Evolutionary conservation across 1,140 invertebrate genomes (phyloP), one percentile per base, ranked within the genome.

Genomic region (Polyergus mexicanus): DNA sequence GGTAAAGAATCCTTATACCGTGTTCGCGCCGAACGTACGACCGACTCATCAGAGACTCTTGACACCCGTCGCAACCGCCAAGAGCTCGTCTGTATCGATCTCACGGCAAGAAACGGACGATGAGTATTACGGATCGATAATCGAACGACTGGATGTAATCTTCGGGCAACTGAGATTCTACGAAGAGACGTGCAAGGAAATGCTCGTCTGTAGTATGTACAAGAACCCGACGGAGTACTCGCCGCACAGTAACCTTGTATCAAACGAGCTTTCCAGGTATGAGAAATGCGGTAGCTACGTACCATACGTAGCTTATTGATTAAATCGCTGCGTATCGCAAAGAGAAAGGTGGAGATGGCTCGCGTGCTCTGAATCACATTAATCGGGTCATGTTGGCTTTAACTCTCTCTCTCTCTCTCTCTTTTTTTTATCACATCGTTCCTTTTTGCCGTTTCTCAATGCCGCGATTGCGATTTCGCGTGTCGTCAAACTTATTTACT

Each of bases 191-290:
- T 98, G 98, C 92, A 96, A 96, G 78, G 97, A 98, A 91, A 95
- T 97, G 88, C 96, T 98, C 2, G 96, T 98, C 2, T 98, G 98
- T 93, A 97, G 96, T 84, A 97, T 98, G 96, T 98, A 98, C 94
- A 97, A 97, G 91, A 97, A 97, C 91, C 98, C 98, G 1, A 93
- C 95, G 35, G 96, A 96, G 84, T 98, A 97, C 90, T 96, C 97
- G 85, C 98, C 98, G 0, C 97, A 98, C 92, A 98, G 98, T 92
- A 98, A 98, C 94, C 95, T 98, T 56, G 95, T 98, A 6, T 98
- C 97, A 25, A 97, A 97, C 84, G 97, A 98, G 93, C 94, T 98
- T 16, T 98, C 97, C 96, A 98, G 97, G 98, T 98, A 95, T 94
- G 66, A 32, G 32, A 32, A 56, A 16, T n/a, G 13, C 25, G 35